A percentile compares a stretch with the other conserved stretches of the same genome.
Conservation (phyloP, 2,888 invertebrate species). For the Drosophila monieri region DNA sequence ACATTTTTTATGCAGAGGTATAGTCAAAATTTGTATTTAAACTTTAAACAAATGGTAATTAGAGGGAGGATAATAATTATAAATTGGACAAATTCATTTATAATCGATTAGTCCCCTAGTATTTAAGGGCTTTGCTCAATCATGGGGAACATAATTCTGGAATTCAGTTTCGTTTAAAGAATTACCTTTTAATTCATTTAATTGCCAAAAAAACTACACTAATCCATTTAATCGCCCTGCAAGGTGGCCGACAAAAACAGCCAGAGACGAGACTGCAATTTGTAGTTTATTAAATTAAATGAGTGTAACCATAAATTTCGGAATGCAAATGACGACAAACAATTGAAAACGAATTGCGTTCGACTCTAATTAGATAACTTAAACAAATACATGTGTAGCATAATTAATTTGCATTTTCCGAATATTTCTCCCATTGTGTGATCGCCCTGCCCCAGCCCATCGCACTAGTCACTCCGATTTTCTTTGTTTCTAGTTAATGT, state of each 20-base stretch:
- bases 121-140: background rate
- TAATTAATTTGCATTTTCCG: conserved; percentile 69
- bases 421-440: conserved; percentile 23
- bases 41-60: conserved; percentile 39
- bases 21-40: conserved; percentile 36
- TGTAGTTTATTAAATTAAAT: conserved; percentile 50
- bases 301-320: conserved; percentile 34
- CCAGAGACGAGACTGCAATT: background rate
- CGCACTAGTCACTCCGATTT: background rate
- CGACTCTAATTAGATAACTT: conserved; percentile 61
- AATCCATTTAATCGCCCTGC: conserved; percentile 10
- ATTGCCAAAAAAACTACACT: conserved; percentile 1
- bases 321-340: conserved; percentile 45
- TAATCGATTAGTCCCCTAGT: background rate
- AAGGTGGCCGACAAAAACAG: background rate
- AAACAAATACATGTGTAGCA: conserved; percentile 57
- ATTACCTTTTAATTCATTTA: conserved; percentile 6
- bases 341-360: conserved; percentile 41
- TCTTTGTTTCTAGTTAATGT: conserved; percentile 31
- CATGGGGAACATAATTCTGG: background rate
- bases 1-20: conserved; percentile 19
- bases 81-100: background rate
- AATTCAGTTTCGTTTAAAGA: background rate
- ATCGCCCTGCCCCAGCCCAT: background rate
- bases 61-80: background rate